Percentiles rank a stretch among this genome's conserved stretches.
Conservation (phyloP, 2,888 invertebrate species). For the Apotomis turbidana region DNA sequence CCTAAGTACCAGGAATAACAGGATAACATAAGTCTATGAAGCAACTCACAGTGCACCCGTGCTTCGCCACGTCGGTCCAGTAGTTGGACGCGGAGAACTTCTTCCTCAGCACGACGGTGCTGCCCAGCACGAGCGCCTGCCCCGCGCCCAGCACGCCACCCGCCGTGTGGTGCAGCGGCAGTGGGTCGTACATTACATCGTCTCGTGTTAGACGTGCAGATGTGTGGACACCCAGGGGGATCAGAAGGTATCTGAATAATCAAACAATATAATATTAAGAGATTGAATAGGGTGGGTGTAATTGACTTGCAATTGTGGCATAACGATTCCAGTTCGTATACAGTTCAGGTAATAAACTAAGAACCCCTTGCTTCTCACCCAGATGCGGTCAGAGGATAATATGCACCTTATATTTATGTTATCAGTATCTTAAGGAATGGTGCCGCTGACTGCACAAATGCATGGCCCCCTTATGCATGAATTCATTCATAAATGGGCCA, state of each 20-base stretch:
- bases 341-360: too few relatives aligned
- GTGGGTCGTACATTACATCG: conserved; percentile 93
- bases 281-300: too few relatives aligned
- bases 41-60: conserved; percentile 91
- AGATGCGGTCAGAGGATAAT: too few relatives aligned
- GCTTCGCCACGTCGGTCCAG: conserved; percentile 95
- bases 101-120: conserved; percentile 91
- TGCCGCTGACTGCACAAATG: conserved; percentile 87
- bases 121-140: conserved; percentile 89
- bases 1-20: too few relatives aligned
- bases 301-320: too few relatives aligned
- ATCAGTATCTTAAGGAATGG: conserved; percentile 98
- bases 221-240: conserved; percentile 85
- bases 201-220: conserved; percentile 84
- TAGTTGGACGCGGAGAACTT: conserved; percentile 98
- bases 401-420: conserved; percentile 77
- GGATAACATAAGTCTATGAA: too few relatives aligned
- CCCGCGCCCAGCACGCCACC: conserved; percentile 94
- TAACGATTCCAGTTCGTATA: too few relatives aligned
- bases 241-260: conserved; percentile 84
- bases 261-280: too few relatives aligned
- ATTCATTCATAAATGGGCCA: too few relatives aligned
- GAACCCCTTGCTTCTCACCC: too few relatives aligned
- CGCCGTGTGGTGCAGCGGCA: conserved; percentile 97
- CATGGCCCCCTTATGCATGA: too few relatives aligned